phyloP scores from a whole-genome alignment of 2,888 invertebrate genomes.

The Agonopterix heracliana region DNA sequence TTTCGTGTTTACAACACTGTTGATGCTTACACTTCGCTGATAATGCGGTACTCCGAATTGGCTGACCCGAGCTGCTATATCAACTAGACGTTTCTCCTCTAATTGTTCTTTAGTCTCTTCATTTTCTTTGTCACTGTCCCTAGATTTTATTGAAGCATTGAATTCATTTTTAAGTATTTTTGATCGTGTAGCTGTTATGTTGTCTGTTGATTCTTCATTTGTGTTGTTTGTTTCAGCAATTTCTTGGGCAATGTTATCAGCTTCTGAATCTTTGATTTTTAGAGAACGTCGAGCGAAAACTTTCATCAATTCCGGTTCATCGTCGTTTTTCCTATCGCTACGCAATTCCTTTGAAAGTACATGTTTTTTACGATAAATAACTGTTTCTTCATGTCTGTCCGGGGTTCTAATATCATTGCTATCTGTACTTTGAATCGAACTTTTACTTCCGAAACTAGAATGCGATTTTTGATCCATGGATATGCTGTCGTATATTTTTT shows the following conservation, averaged over 20 bases:
- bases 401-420: slow-evolving; percentile 59
- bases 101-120: slow-evolving; percentile 56
- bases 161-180: slow-evolving; percentile 64
- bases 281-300: slow-evolving; percentile 88
- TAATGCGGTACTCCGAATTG: slow-evolving; percentile 64
- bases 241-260: slow-evolving; percentile 75
- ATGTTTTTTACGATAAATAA: slow-evolving; percentile 76
- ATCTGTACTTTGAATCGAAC: slow-evolving; percentile 65
- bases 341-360: slow-evolving; percentile 53
- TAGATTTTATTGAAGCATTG: slow-evolving; percentile 73
- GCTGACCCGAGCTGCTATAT: slow-evolving; percentile 61
- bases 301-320: slow-evolving; percentile 87
- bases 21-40: slow-evolving; percentile 64
- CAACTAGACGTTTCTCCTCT: slow-evolving; percentile 56
- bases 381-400: slow-evolving; percentile 63
- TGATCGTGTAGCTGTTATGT: slow-evolving; percentile 39
- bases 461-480: slow-evolving; percentile 66
- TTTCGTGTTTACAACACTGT: slow-evolving; percentile 56
- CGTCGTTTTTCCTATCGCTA: slow-evolving; percentile 67
- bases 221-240: slow-evolving; percentile 62
- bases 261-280: slow-evolving; percentile 84
- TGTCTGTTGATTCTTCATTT: slow-evolving; percentile 41
- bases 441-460: slow-evolving; percentile 69
- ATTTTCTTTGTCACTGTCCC: slow-evolving; percentile 86
- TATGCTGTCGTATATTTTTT: slow-evolving; percentile 64